phyloP scores from a whole-genome alignment of 2,113 vertebrate genomes.

The Eidolon helvum region DNA sequence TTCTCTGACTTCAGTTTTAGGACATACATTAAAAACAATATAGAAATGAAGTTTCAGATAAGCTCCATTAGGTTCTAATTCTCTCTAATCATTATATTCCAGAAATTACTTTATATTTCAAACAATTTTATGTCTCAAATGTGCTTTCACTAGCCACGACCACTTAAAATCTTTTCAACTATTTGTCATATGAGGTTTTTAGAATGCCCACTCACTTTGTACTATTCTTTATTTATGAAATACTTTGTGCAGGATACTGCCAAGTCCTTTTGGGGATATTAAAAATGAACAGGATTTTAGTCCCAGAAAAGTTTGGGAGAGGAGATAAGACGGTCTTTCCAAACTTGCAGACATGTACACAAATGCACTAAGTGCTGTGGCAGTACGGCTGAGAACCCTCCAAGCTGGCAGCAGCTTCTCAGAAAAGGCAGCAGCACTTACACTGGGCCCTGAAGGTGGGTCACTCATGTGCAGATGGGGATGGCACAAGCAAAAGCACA shows the following conservation, averaged over 20 bases:
- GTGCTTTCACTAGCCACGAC: not conserved
- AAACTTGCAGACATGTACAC: not conserved
- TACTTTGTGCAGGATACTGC: not conserved
- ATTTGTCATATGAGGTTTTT: not conserved
- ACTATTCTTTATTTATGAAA: not conserved
- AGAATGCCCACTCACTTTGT: not conserved
- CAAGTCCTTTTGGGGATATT: not conserved
- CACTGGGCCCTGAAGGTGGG: not conserved
- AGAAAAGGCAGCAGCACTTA: not conserved
- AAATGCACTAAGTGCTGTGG: not conserved
- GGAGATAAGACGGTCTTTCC: not conserved
- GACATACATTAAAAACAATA: slow-evolving; percentile 12
- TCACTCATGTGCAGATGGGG: not conserved
- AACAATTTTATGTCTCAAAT: slow-evolving; percentile 17
- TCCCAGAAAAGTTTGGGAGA: not conserved
- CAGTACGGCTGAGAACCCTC: not conserved
- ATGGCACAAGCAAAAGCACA: not conserved
- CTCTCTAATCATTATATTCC: slow-evolving; percentile 10
- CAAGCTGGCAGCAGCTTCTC: not conserved
- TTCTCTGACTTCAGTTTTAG: slow-evolving; percentile 27
- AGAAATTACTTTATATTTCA: slow-evolving; percentile 13
- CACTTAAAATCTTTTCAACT: slow-evolving; percentile 15
- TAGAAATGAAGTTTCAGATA: slow-evolving; percentile 20
- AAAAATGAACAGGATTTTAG: not conserved
- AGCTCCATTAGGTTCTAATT: slow-evolving; percentile 20